Conservation (phyloP, 2,888 invertebrate genomes). For the Melanchra persicariae region DNA sequence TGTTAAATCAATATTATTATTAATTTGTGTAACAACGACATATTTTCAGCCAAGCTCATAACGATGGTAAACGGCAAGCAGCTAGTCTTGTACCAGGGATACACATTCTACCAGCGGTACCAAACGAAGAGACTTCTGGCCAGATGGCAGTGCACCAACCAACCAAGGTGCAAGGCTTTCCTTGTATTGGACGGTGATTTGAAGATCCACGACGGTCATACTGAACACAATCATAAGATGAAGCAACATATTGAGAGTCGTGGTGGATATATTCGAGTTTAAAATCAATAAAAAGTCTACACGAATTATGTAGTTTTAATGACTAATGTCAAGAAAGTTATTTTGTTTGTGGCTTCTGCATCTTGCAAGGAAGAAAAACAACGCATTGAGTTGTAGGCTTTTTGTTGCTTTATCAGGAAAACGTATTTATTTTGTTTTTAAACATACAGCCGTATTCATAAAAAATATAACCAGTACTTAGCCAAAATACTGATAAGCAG, state of each 20-base stretch:
- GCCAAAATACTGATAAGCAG: too few species aligned
- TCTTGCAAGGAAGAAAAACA: background rate
- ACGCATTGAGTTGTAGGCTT: too few species aligned
- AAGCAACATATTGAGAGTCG: constrained; percentile 21
- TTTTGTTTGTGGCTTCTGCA: background rate
- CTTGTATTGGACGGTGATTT: constrained; percentile 30
- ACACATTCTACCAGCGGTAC: constrained; percentile 56
- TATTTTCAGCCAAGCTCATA: constrained; percentile 55
- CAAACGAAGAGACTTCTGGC: constrained; percentile 32
- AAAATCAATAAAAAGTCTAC: background rate
- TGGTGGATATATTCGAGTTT: constrained; percentile 42
- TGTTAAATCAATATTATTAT: too few species aligned
- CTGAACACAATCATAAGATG: constrained; percentile 46
- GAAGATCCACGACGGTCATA: constrained; percentile 19
- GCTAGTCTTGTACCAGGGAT: constrained; percentile 47
- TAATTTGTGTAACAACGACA: background rate
- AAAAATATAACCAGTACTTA: too few species aligned
- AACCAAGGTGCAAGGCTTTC: constrained; percentile 56
- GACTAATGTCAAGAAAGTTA: background rate
- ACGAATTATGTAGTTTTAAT: background rate
- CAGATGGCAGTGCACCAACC: constrained; percentile 58
- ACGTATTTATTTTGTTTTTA: too few species aligned
- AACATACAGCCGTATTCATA: too few species aligned
- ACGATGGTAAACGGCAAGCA: constrained; percentile 40
- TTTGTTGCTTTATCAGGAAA: too few species aligned